Evolutionary conservation across 1,140 invertebrate species (phyloP).

Genomic region (Ctenoplectra terminalis): DNA sequence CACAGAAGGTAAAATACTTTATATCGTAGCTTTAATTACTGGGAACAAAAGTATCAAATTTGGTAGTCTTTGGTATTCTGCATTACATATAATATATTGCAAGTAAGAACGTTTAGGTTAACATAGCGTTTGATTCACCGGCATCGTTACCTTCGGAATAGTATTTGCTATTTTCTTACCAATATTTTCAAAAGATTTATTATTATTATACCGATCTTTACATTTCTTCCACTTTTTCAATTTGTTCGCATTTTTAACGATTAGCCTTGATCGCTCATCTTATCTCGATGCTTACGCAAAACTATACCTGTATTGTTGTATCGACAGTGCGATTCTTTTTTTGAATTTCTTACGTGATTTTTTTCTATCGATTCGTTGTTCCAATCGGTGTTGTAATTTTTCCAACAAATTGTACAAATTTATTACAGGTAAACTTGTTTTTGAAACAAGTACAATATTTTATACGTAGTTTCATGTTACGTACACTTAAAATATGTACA

Average conservation of each 20-base stretch:
- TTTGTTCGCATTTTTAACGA: not conserved
- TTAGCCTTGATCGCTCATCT: not conserved
- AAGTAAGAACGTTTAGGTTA: constrained; percentile 67
- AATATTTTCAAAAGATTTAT: not conserved
- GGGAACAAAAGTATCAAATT: not conserved
- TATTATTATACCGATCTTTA: not conserved
- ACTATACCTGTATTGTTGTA: not conserved
- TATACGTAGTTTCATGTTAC: not conserved
- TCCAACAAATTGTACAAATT: not conserved
- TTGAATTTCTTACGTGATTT: not conserved
- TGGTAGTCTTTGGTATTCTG: not conserved
- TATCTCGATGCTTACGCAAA: not conserved
- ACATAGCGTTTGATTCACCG: constrained; percentile 64
- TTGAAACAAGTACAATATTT: not conserved
- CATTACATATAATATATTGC: not conserved
- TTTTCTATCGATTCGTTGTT: not conserved
- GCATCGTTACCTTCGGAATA: constrained; percentile 37
- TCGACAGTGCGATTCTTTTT: constrained; percentile 4
- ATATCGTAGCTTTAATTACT: not conserved
- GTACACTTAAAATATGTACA: not conserved
- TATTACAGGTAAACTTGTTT: not conserved
- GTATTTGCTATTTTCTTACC: not conserved
- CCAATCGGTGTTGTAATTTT: not conserved
- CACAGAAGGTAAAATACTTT: constrained; percentile 74
- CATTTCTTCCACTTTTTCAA: not conserved